Evolutionary conservation across 2,797 vertebrate species (phyloP), one percentile per base, ranked within the genome.

Genomic region (Platyrinchus mystaceus): DNA sequence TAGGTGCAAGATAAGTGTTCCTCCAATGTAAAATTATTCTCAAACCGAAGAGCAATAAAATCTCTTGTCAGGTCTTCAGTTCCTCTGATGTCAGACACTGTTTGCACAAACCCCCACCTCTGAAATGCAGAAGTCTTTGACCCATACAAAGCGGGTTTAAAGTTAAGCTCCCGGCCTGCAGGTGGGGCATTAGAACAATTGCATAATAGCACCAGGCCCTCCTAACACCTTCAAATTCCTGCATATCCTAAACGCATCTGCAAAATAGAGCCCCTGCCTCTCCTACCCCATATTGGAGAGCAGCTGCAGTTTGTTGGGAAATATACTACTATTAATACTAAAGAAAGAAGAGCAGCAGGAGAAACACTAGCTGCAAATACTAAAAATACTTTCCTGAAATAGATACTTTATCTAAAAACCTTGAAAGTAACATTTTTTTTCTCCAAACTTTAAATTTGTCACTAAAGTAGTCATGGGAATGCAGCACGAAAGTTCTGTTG

Each of bases 91-190:
- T 21, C 47, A 60, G 13, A 43, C 21, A 4, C 16, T 14, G 22
- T 62, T 52, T 39, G 23, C 87, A 59, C 11, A 11, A 2, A 43
- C 4, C 13, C 68, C 32, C 68, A 56, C 34, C 60, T 24, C 67
- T 43, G 8, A 73, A 82, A 59, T 5, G 27, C 47, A 21, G 7
- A 50, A 39, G 47, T 30, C 12, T 69, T 62, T 56, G 39, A 18
- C 18, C 14, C 8, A 5, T 14, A 27, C 11, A 30, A 76, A 87
- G 47, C 8, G 44, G 32, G 2, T 26, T 41, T 56, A 30, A 73
- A 95, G 47, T 47, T n/a, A 86, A 80, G 69, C 66, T 73, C 69
- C 66, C 30, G 47, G 56, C 76, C 90, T 89, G 88, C 63, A 95
- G 70, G 68, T 68, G 86, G 86, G 92, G 86, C 60, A 79, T 49